Evolutionary conservation across 30 jellyfish, hydroid and myxozoan species (phyloP), one percentile per base, ranked within the genome.

Genomic region (Aurelia aurita): DNA sequence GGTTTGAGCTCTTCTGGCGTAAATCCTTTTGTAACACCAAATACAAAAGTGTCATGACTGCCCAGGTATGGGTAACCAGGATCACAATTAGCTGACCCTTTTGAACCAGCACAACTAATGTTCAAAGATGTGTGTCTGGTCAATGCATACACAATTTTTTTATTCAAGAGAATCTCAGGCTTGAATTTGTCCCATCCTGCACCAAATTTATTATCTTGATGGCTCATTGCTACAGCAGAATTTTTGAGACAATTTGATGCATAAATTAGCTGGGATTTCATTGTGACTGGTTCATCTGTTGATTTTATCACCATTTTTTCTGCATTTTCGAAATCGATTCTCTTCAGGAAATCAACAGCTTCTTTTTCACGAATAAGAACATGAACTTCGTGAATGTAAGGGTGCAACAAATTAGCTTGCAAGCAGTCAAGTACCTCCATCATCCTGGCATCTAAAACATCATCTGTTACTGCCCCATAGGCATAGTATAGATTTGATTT

Each of bases 161-260:
- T 71, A 0, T 59, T 51, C 11, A 20, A 15, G 43, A 84, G 28
- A 23, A 54, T 49, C 12, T 67, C 45, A 39, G 46, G 32, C 27
- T 32, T 12, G 21, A 84, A 22, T 12, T 22, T 59, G 14, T 84
- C 69, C 94, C 94, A 84, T 47, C 94, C 94, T 19, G 60, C 82
- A 12, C 94, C 94, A 72, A 70, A 62, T 19, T 23, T 44, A 47
- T 32, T 84, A 39, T 84, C 94, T 29, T 84, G 94, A 22, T 84
- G 69, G 9, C 72, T 58, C 18, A 73, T 60, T 19, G 73, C 69
- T 3, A 84, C 68, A 0, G 58, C 34, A 20, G 45, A 22, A 35
- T 72, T 31, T 34, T 35, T 27, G 2, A 84, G 73, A 72, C 69
- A 60, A 28, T 19, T 15, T 10, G 70, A 53, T 1, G 94, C 88